A percentile compares a stretch with the other conserved stretches of the same genome.
These are phyloP conservation scores for Homarus gammarus DNA, from an alignment of 2,888 invertebrate species.

Conservation along the genomic window DNA sequence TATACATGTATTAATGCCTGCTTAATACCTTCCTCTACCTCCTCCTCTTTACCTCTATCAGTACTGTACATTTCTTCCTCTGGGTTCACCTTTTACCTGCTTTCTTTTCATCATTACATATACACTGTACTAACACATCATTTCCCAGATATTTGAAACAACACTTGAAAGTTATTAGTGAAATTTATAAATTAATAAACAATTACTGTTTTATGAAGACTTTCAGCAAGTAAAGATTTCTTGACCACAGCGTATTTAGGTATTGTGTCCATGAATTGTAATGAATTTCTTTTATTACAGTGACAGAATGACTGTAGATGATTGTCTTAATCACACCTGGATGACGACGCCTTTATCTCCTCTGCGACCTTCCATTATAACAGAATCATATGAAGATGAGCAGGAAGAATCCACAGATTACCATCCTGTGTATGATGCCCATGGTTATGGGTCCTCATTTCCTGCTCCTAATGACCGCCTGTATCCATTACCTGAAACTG, in stretches of 20 bases:
- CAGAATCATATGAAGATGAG: slow-evolving; percentile 42
- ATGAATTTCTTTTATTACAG: slow-evolving; percentile 56
- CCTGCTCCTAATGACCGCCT: slow-evolving; percentile 53
- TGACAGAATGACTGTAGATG: slow-evolving; percentile 72
- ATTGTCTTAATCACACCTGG: slow-evolving; percentile 72
- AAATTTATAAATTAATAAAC: too few relatives aligned
- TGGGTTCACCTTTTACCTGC: too few relatives aligned
- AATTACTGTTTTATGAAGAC: too few relatives aligned
- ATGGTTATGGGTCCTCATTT: slow-evolving; percentile 30
- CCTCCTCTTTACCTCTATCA: too few relatives aligned
- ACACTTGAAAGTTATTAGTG: too few relatives aligned
- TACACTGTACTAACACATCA: too few relatives aligned
- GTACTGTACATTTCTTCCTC: too few relatives aligned
- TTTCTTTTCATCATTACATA: too few relatives aligned
- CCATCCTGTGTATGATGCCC: slow-evolving; percentile 34
- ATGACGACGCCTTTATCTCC: slow-evolving; percentile 54
- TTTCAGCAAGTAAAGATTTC: background rate
- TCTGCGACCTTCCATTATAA: slow-evolving; percentile 28
- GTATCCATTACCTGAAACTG: slow-evolving; percentile 69
- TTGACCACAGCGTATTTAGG: background rate
- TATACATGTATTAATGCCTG: too few relatives aligned
- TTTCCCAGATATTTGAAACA: too few relatives aligned
- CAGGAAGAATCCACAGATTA: slow-evolving; percentile 50
- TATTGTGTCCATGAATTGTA: background rate
- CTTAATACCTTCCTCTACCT: too few relatives aligned